Evolutionary conservation across 2,113 vertebrate species (phyloP).

Genomic region (Stegastes partitus): DNA sequence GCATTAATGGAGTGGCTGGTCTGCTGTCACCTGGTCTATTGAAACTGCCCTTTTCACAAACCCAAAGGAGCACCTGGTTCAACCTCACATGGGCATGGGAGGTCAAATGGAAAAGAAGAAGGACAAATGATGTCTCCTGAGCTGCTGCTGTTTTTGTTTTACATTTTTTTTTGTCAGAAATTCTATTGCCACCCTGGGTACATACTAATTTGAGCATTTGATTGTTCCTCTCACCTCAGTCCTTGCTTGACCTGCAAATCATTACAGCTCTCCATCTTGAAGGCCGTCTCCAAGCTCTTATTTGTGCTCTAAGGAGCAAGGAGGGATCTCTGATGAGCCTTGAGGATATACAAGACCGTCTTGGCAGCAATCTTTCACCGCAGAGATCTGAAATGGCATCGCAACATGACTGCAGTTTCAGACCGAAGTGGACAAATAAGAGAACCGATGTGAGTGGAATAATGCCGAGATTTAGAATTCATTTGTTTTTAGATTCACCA

Average conservation of each 20-base stretch:
- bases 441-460: too few relatives aligned
- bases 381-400: too few relatives aligned
- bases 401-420: too few relatives aligned
- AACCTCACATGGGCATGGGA: background rate
- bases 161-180: background rate
- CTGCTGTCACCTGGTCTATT: constrained; percentile 50
- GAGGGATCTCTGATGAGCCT: background rate
- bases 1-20: constrained; percentile 53
- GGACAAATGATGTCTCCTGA: constrained; percentile 25
- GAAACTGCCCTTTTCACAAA: constrained; percentile 51
- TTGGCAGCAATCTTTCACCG: too few relatives aligned
- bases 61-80: constrained; percentile 22
- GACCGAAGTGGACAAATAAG: too few relatives aligned
- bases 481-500: too few relatives aligned
- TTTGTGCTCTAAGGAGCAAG: background rate
- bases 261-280: background rate
- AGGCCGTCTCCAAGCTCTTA: background rate
- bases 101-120: constrained; percentile 11
- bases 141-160: constrained; percentile 18
- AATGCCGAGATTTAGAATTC: too few relatives aligned
- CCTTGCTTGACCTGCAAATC: background rate
- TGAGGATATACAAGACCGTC: background rate
- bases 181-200: background rate
- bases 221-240: background rate
- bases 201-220: background rate